Evolutionary conservation across 2,888 invertebrate genomes (phyloP), one percentile per base, ranked within the genome.

Genomic region (Cosmia trapezina): DNA sequence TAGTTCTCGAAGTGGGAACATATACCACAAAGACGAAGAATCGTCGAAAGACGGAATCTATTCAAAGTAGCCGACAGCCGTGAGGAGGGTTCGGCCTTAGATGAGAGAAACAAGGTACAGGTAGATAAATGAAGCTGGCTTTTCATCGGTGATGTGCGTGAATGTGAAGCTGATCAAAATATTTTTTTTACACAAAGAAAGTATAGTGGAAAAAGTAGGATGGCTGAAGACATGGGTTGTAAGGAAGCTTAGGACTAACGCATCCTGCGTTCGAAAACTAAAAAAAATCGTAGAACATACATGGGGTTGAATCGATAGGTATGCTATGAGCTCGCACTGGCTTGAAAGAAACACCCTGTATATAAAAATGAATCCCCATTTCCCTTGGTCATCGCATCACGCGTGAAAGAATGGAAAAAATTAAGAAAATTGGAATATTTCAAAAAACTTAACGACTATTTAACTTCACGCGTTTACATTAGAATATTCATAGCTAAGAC

Each of bases 21-120:
- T 11, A 47, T 11, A 47, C 56, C 80, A 60, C 76, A 67, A 80
- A 80, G 63, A 70, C 54, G 69, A 56, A 54, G 51, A 33, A 70
- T 76, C 22, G 51, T n/a, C 6, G 51, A 56, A 56, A 79, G 80
- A 67, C 57, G 61, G 33, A 45, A 70, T 61, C 60, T 51, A 57
- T 83, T 83, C 74, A 79, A 59, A 70, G 67, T 54, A 60, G 56
- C 59, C 51, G 22, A 37, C 73, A 22, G 22, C 49, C 28, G 43
- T 49, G 66, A 73, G 28, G 19, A 79, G 66, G 80, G 63, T 73
- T 43, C 0, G 4, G 41, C 47, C 70, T 8, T 0, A 28, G 78
- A 73, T 59, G 47, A 19, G 37, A 70, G 74, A 67, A 80, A 59
- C 17, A 45, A 12, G 12, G 19, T 12, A 41, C 41, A 37, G 53